These are phyloP conservation scores for Drosophila limbata DNA, from an alignment of 2,888 invertebrate species.

Conservation along the genomic window DNA sequence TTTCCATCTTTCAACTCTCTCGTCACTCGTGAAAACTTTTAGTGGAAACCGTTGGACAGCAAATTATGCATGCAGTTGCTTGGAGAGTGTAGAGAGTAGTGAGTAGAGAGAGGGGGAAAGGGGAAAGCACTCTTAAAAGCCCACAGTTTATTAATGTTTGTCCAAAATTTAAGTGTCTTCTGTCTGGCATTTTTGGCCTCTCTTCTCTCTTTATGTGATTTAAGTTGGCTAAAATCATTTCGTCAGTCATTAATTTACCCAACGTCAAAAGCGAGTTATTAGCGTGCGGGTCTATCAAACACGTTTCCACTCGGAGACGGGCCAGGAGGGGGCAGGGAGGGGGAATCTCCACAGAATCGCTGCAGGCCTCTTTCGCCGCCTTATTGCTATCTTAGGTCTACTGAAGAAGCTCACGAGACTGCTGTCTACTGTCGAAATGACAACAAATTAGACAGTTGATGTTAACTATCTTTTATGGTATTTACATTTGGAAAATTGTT, in stretches of 20 bases:
- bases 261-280: constrained; percentile 74
- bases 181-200: constrained; percentile 40
- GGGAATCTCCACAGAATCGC: constrained; percentile 48
- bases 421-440: constrained; percentile 55
- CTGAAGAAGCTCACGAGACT: constrained; percentile 70
- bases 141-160: constrained; percentile 76
- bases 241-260: constrained; percentile 72
- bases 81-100: not conserved
- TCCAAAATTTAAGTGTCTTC: constrained; percentile 74
- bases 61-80: constrained; percentile 73
- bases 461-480: constrained; percentile 79
- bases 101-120: not conserved
- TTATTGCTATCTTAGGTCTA: constrained; percentile 50
- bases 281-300: constrained; percentile 74
- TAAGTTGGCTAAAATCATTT: constrained; percentile 79
- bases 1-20: constrained; percentile 17
- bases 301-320: constrained; percentile 53
- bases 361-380: constrained; percentile 62
- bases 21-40: constrained; percentile 66
- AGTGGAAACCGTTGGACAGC: constrained; percentile 69
- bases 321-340: not conserved
- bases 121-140: constrained; percentile 58
- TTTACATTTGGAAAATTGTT: constrained; percentile 72
- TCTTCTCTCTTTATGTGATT: constrained; percentile 52
- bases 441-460: constrained; percentile 80